Conservation (phyloP, 2,113 vertebrate species). For the Australoheros scitulus region DNA sequence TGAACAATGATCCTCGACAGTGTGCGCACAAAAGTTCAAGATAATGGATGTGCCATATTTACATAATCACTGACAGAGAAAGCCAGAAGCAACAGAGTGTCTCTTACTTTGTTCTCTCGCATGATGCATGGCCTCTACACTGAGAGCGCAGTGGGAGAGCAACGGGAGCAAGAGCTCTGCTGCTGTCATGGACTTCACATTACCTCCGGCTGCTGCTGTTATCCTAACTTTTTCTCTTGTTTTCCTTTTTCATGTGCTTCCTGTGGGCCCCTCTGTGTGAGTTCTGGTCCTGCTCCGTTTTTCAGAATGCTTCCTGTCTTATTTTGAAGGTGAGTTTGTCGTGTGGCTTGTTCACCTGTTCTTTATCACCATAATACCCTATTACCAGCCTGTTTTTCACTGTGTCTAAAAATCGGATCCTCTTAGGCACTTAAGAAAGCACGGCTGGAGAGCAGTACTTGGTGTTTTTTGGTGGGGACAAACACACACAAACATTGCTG, state of each 20-base stretch:
- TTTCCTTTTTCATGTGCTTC: rapidly evolving
- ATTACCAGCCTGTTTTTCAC: neutral
- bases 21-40: neutral
- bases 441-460: neutral
- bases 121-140: neutral
- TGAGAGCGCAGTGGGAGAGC: too few relatives aligned
- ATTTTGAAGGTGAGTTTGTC: neutral
- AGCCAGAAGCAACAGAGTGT: neutral
- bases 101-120: neutral
- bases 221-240: too few relatives aligned
- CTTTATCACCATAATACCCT: neutral
- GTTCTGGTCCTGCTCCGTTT: neutral
- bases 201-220: too few relatives aligned
- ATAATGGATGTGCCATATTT: neutral
- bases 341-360: neutral
- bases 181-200: neutral
- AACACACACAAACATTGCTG: neutral
- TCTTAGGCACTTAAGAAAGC: neutral
- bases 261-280: neutral
- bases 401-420: neutral
- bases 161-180: neutral
- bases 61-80: neutral
- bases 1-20: neutral
- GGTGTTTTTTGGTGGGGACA: rapidly evolving
- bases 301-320: neutral